phyloP scores from a whole-genome alignment of 2,797 vertebrate genomes.

The Uromys caudimaculatus region DNA sequence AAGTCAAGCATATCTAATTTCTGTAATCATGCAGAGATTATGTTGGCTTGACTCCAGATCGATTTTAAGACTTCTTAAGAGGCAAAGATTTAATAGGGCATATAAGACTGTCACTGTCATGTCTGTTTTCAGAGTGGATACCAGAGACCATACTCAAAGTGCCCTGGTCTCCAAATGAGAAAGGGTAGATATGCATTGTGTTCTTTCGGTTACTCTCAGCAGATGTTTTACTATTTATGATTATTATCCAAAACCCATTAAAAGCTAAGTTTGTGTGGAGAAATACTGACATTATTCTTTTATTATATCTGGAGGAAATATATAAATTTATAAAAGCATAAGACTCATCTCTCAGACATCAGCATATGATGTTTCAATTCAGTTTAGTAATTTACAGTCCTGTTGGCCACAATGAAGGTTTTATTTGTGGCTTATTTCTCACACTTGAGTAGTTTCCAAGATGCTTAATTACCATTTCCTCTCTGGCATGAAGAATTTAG shows the following conservation, averaged over 20 bases:
- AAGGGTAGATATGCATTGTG: background rate
- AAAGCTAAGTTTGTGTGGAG: background rate
- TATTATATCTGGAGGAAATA: background rate
- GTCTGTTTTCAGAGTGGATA: background rate
- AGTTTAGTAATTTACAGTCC: background rate
- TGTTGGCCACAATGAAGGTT: background rate
- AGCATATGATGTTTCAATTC: slow-evolving; percentile 22
- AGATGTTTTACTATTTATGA: background rate
- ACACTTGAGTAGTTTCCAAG: slow-evolving; percentile 34
- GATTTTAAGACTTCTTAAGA: background rate
- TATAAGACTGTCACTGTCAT: background rate
- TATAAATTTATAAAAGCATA: background rate
- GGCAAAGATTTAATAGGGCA: background rate
- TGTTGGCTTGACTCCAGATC: background rate
- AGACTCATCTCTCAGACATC: slow-evolving; percentile 11
- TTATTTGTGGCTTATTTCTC: slow-evolving; percentile 35
- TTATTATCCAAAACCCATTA: background rate
- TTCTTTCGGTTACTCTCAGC: background rate
- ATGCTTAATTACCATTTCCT: background rate
- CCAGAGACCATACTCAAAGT: background rate
- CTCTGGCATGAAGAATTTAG: slow-evolving; percentile 26
- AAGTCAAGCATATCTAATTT: background rate
- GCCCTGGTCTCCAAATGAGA: background rate
- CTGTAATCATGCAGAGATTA: background rate
- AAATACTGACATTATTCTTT: slow-evolving; percentile 35